phyloP scores from a whole-genome alignment of 2,797 vertebrate species.

The Lophotriccus pileatus region DNA sequence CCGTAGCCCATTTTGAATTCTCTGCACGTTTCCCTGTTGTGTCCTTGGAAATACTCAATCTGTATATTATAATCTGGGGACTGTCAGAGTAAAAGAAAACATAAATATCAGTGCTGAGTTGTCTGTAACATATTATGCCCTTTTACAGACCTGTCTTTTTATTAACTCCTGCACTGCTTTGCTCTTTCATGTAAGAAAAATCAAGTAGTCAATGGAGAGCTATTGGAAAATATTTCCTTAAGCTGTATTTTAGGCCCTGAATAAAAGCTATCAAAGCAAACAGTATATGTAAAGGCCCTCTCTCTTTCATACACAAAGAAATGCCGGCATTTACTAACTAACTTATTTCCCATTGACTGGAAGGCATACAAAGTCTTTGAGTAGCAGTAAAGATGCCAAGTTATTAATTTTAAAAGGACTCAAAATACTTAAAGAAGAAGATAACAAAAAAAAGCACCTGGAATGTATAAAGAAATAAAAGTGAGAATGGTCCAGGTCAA shows the following conservation, averaged over 20 bases:
- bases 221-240: conserved; percentile 6
- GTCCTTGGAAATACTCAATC: conserved; percentile 10
- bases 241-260: not conserved
- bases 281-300: not conserved
- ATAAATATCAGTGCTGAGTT: not conserved
- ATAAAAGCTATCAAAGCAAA: conserved; percentile 20
- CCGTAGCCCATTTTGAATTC: not conserved
- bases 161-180: conserved; percentile 14
- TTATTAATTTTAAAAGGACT: not conserved
- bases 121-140: not conserved
- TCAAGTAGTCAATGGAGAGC: not conserved
- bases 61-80: conserved; percentile 17
- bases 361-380: conserved; percentile 2
- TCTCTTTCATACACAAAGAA: not conserved
- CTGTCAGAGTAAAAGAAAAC: not conserved
- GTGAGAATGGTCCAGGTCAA: not conserved
- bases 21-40: not conserved
- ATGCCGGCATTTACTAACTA: not conserved
- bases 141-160: not conserved
- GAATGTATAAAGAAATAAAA: not conserved
- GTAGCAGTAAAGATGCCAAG: not conserved
- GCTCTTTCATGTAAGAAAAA: not conserved
- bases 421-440: not conserved
- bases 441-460: not conserved
- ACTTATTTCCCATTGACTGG: not conserved